Evolutionary conservation across 1,140 invertebrate genomes (phyloP), one percentile per base, ranked within the genome.

Genomic region (Thalassaphorura encarpata): DNA sequence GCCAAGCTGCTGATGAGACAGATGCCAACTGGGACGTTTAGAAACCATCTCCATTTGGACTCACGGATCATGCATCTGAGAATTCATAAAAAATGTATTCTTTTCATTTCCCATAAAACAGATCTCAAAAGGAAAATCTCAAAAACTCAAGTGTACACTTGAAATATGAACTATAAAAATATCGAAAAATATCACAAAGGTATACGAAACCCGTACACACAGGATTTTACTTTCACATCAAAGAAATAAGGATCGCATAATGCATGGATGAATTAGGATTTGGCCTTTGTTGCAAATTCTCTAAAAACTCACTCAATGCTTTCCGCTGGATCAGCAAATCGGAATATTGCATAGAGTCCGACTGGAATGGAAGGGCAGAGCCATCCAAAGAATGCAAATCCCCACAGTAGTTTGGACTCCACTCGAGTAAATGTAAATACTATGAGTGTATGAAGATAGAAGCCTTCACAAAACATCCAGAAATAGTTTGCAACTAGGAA

Each of bases 381-480:
- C 93, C 92, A 96, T 41, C 91, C 92, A 28, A 89, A 78, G 19
- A 80, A 72, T 68, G 87, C 83, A 67, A 95, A 82, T 71, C 83
- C 85, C 62, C 83, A 82, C 29, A 95, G 76, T 21, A 96, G 77
- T 56, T 81, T 80, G 51, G 85, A 82, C 70, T 94, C 89, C 4
- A 84, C 85, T 45, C 63, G 27, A 19, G 89, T 86, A 71, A 97
- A 96, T 1, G 91, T 87, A 45, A 83, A 82, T 1, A 95, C 89
- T 0, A 97, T 80, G 41, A 96, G 77, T 0, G 91, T 94, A 70
- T 95, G 91, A 39, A 97, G 76, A 71, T 96, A 96, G 45, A 96
- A 78, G 0, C 92, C 91, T 72, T 93, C 89, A 70, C 87, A 89
- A 54, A 93, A 77, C 87, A 90, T 92, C 92, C 93, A 97, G 55